These are phyloP conservation scores for Catocala nupta DNA, from an alignment of 2,888 invertebrate species.

Conservation along the genomic window DNA sequence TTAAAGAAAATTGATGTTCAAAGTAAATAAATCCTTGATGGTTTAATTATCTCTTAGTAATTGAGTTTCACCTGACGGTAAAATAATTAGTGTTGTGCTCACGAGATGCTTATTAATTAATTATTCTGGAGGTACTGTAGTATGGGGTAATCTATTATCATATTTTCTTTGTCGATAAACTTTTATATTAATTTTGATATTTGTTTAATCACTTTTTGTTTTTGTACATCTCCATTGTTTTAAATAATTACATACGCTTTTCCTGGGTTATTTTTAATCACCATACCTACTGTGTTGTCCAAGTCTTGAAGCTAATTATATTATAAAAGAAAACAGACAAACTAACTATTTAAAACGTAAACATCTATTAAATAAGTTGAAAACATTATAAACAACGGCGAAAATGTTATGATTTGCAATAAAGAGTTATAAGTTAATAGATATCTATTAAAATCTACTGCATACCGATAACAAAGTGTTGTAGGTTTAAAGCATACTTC, in stretches of 20 bases:
- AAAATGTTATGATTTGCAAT: too few species aligned
- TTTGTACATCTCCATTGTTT: background rate
- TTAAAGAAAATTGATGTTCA: conserved; percentile 85
- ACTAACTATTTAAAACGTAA: too few species aligned
- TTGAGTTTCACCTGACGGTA: conserved; percentile 83
- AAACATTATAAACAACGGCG: too few species aligned
- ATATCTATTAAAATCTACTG: too few species aligned
- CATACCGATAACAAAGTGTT: background rate
- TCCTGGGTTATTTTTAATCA: too few species aligned
- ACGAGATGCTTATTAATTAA: conserved; percentile 63
- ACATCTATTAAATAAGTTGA: too few species aligned
- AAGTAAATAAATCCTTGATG: conserved; percentile 85
- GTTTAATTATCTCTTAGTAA: conserved; percentile 86
- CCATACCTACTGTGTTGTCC: too few species aligned
- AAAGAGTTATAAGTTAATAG: too few species aligned
- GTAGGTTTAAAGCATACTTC: background rate
- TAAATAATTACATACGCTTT: too few species aligned
- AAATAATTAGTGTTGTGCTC: conserved; percentile 72
- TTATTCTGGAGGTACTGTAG: conserved; percentile 56
- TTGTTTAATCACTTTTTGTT: background rate
- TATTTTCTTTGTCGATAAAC: conserved; percentile 36
- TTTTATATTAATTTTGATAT: background rate
- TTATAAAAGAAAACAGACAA: too few species aligned
- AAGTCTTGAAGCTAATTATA: too few species aligned
- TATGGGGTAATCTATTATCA: conserved; percentile 52